Conservation (phyloP, 1,140 invertebrate species). For the Drosophila busckii region DNA sequence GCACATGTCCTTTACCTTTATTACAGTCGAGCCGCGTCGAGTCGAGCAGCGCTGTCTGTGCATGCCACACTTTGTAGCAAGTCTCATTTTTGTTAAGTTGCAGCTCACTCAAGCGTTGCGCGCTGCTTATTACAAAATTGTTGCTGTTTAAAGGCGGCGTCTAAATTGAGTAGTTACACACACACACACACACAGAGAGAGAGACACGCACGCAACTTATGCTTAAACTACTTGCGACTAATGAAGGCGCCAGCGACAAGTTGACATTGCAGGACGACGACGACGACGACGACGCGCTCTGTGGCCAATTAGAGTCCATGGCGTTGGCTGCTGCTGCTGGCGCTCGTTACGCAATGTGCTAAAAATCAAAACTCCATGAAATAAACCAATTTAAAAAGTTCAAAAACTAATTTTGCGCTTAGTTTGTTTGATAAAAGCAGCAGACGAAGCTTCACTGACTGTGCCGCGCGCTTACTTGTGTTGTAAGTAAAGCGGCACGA, state of each 20-base stretch:
- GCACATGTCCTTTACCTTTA: slow-evolving; percentile 12
- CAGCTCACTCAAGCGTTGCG: too few species aligned
- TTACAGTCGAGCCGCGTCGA: too few species aligned
- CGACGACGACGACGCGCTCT: too few species aligned
- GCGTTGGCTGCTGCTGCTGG: too few species aligned
- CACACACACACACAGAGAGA: slow-evolving; percentile 5
- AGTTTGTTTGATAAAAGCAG: slow-evolving; percentile 75
- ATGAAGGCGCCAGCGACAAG: slow-evolving; percentile 70
- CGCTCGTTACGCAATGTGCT: slow-evolving; percentile 74
- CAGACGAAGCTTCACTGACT: slow-evolving; percentile 32
- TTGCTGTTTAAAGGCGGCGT: slow-evolving; percentile 62
- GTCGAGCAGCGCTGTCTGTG: too few species aligned
- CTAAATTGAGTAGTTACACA: slow-evolving; percentile 69
- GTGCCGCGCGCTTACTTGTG: too few species aligned
- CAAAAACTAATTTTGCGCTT: slow-evolving; percentile 78
- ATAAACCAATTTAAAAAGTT: slow-evolving; percentile 78
- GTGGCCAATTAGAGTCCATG: slow-evolving; percentile 62
- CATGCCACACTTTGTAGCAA: too few species aligned
- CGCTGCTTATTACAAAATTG: slow-evolving; percentile 59
- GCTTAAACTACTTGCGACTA: slow-evolving; percentile 30
- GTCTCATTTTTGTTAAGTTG: too few species aligned
- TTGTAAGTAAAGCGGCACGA: too few species aligned
- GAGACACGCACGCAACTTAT: not conserved
- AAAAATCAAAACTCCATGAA: slow-evolving; percentile 78
- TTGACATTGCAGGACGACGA: slow-evolving; percentile 43